Conservation (phyloP, 2,888 invertebrate species). For the Daptonema setosum region DNA sequence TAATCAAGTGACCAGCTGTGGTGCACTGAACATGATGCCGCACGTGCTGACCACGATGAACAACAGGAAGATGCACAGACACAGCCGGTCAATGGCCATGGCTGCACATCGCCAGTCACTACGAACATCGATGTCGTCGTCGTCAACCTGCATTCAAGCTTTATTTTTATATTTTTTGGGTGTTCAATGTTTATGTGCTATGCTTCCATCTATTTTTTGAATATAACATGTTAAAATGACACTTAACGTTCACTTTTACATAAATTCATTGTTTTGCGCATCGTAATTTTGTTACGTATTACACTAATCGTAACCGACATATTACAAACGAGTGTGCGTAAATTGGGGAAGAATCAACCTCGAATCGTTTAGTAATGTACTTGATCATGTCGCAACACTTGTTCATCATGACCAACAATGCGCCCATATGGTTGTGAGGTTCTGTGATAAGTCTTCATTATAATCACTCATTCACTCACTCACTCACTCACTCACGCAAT, state of each 20-base stretch:
- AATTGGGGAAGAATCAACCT: too few species aligned
- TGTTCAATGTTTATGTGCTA: too few species aligned
- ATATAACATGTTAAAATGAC: too few species aligned
- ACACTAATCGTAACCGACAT: too few species aligned
- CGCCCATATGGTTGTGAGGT: background rate
- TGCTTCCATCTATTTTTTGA: too few species aligned
- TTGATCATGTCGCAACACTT: background rate
- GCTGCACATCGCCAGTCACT: slow-evolving; percentile 93
- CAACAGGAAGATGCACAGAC: slow-evolving; percentile 77
- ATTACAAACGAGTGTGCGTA: too few species aligned
- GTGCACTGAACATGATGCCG: slow-evolving; percentile 68
- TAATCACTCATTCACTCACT: too few species aligned
- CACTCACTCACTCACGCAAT: too few species aligned
- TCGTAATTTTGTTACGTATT: too few species aligned
- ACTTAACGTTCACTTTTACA: too few species aligned
- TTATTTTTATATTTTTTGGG: too few species aligned
- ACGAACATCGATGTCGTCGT: background rate
- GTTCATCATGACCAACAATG: background rate
- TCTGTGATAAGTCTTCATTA: too few species aligned
- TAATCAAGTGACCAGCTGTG: slow-evolving; percentile 76
- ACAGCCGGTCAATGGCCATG: slow-evolving; percentile 91
- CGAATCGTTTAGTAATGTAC: background rate
- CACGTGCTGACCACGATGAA: slow-evolving; percentile 80
- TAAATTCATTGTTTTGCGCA: background rate
- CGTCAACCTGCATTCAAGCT: background rate